phyloP scores from a whole-genome alignment of 2,797 vertebrate genomes.

The Enteromius unitaeniatus region DNA sequence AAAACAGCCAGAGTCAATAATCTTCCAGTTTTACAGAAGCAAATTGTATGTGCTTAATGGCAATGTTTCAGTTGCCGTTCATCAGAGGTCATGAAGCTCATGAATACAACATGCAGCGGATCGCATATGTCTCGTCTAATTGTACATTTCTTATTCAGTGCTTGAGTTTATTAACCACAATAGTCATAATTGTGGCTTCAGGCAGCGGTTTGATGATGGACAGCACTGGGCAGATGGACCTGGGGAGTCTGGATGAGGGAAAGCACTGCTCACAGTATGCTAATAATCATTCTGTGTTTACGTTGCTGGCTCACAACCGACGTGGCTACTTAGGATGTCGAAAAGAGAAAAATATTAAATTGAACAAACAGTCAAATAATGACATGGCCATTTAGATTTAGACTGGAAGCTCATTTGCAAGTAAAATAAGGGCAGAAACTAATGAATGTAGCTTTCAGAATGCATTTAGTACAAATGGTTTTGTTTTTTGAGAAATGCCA shows the following conservation, averaged over 20 bases:
- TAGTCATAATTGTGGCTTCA: slow-evolving; percentile 58
- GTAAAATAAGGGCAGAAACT: slow-evolving; percentile 45
- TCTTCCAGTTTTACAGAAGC: neutral
- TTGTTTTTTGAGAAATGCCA: slow-evolving; percentile 35
- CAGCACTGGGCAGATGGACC: slow-evolving; percentile 42
- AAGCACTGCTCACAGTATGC: slow-evolving; percentile 34
- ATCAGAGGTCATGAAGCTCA: slow-evolving; percentile 47
- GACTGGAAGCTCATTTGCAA: slow-evolving; percentile 54
- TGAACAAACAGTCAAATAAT: slow-evolving; percentile 57
- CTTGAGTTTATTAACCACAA: slow-evolving; percentile 59
- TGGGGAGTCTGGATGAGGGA: slow-evolving; percentile 25
- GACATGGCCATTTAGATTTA: slow-evolving; percentile 50
- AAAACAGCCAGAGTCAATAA: neutral
- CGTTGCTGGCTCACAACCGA: neutral
- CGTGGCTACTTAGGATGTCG: slow-evolving; percentile 41
- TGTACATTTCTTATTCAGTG: slow-evolving; percentile 56
- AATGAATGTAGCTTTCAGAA: slow-evolving; percentile 52
- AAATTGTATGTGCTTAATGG: neutral
- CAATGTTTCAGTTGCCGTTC: slow-evolving; percentile 16
- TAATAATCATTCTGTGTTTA: slow-evolving; percentile 37
- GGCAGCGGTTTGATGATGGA: slow-evolving; percentile 48
- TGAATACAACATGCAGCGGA: slow-evolving; percentile 54
- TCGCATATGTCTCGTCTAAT: slow-evolving; percentile 51
- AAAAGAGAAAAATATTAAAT: slow-evolving; percentile 47
- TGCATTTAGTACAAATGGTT: slow-evolving; percentile 51